Conservation (phyloP, 2,113 vertebrate genomes). For the Hippocampus mohnikei region DNA sequence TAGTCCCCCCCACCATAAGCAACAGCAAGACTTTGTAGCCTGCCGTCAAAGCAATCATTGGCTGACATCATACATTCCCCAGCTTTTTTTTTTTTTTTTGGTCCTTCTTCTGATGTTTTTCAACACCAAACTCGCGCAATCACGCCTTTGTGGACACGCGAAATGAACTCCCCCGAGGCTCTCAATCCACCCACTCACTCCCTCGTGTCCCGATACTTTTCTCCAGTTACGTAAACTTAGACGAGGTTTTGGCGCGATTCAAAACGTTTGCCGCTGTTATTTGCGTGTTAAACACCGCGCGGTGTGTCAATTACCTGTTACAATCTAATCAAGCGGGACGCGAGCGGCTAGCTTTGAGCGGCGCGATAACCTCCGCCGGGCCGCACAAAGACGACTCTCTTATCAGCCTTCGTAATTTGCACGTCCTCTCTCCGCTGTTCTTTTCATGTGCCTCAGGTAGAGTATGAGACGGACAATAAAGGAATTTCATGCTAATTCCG, state of each 20-base stretch:
- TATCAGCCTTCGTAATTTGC: slow-evolving; percentile 24
- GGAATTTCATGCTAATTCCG: slow-evolving; percentile 41
- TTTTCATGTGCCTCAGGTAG: not conserved
- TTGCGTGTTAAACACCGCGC: slow-evolving; percentile 25
- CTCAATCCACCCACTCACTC: not conserved
- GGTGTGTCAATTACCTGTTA: slow-evolving; percentile 43
- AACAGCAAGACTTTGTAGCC: not conserved
- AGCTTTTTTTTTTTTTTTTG: too few relatives aligned
- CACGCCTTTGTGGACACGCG: too few relatives aligned
- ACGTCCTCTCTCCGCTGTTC: not conserved
- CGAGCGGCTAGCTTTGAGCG: slow-evolving; percentile 35
- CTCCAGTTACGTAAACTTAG: not conserved
- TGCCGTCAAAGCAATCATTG: not conserved
- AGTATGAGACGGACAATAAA: slow-evolving; percentile 26
- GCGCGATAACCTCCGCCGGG: slow-evolving; percentile 46
- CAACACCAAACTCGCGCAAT: too few relatives aligned
- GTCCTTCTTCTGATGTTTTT: too few relatives aligned
- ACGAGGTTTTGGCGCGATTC: not conserved
- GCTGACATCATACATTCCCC: too few relatives aligned
- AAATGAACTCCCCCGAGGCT: not conserved
- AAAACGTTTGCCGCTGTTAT: not conserved
- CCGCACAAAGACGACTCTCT: slow-evolving; percentile 11
- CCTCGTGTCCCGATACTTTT: too few relatives aligned
- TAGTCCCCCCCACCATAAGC: too few relatives aligned
- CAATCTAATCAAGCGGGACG: slow-evolving; percentile 45